Evolutionary conservation across 2,797 vertebrate genomes (phyloP).

Genomic region (Xenopus petersii): DNA sequence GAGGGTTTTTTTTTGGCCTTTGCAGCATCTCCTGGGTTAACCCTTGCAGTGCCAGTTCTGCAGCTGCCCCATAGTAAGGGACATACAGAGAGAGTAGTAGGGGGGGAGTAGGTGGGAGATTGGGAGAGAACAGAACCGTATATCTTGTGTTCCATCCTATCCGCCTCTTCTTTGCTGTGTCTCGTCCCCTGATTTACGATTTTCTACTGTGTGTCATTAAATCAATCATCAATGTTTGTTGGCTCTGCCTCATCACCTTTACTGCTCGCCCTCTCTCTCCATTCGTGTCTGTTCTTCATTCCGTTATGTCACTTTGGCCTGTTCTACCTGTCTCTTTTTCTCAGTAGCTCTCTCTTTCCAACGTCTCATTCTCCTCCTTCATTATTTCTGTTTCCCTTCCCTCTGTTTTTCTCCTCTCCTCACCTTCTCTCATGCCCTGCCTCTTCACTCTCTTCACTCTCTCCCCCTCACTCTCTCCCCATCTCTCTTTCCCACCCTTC

Average conservation of each 20-base stretch:
- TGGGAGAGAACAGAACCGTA: slow-evolving; percentile 24
- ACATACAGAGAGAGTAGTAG: background rate
- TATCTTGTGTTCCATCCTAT: slow-evolving; percentile 19
- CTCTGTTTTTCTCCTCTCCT: background rate
- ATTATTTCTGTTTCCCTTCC: background rate
- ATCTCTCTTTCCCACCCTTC: background rate
- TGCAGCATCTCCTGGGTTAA: slow-evolving; percentile 20
- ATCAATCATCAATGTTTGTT: too few species aligned
- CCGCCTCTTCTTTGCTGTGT: background rate
- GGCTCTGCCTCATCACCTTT: too few species aligned
- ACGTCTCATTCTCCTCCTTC: background rate
- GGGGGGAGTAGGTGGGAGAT: slow-evolving; percentile 22
- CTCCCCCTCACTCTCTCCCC: background rate
- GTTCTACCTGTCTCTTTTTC: too few species aligned
- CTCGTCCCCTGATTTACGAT: too few species aligned
- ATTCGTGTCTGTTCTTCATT: too few species aligned
- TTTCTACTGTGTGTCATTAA: too few species aligned
- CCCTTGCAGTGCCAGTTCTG: slow-evolving; percentile 27
- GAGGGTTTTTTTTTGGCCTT: background rate
- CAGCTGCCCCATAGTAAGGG: slow-evolving; percentile 31
- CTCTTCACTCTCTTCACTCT: background rate
- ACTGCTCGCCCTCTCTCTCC: too few species aligned
- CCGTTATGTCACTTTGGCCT: too few species aligned
- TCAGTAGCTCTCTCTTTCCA: too few species aligned
- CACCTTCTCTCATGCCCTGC: background rate